Conservation (phyloP, 2,113 vertebrate species). For the Elephantulus edwardii region DNA sequence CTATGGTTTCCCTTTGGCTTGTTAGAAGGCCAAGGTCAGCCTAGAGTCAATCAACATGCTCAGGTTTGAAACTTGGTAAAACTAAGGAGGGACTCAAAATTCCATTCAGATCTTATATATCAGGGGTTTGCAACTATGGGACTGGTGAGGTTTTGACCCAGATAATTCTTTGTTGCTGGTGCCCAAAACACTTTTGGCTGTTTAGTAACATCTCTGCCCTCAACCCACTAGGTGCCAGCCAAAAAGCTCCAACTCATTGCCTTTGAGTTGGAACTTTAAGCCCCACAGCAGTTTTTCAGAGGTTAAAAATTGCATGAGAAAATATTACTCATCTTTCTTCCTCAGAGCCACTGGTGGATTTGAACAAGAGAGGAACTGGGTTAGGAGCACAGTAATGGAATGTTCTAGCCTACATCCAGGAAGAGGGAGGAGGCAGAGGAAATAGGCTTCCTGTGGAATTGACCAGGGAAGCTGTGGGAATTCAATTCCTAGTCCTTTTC, state of each 20-base stretch:
- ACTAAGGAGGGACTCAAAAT: background rate
- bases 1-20: background rate
- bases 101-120: background rate
- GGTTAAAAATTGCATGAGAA: too few species aligned
- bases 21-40: slow-evolving; percentile 58
- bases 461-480: background rate
- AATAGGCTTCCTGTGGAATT: background rate
- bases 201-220: background rate
- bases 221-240: too few species aligned
- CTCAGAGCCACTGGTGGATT: background rate
- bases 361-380: too few species aligned
- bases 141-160: background rate
- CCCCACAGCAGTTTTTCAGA: too few species aligned
- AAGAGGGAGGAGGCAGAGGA: background rate
- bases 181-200: fast-evolving
- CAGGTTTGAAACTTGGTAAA: background rate
- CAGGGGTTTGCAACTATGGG: fast-evolving
- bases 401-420: background rate
- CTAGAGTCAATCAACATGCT: background rate
- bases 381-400: too few species aligned
- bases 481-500: background rate
- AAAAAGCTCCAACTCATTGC: too few species aligned
- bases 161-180: background rate
- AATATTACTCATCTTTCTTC: too few species aligned
- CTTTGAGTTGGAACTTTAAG: too few species aligned